Base-by-base conservation (phyloP, 2,888 invertebrate species). In the Orthonychiurus folsomi region DNA sequence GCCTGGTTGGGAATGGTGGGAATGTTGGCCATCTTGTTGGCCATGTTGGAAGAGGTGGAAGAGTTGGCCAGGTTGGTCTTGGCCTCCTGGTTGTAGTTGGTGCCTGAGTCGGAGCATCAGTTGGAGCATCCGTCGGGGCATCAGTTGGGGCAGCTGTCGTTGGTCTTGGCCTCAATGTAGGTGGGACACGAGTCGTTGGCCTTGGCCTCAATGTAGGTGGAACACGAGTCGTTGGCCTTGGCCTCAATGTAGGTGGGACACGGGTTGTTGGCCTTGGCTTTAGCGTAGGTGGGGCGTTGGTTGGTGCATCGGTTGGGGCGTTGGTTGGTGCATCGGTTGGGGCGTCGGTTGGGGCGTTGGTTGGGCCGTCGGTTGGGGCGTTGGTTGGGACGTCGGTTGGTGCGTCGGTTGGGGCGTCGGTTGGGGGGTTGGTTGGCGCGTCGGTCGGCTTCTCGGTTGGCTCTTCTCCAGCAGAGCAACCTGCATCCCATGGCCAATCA, bases 141-240 rank as follows among this genome's bases (percentile, higher is more conserved):
- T 52, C n/a, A n/a, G 52, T 52, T 52, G 52, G 52, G 3, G 52
- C 52, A 20, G n/a, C n/a, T n/a, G n/a, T n/a, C n/a, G n/a, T n/a
- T n/a, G n/a, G n/a, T n/a, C n/a, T n/a, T n/a, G n/a, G n/a, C n/a
- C n/a, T n/a, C n/a, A n/a, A n/a, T n/a, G n/a, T n/a, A n/a, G n/a
- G n/a, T n/a, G n/a, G n/a, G n/a, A n/a, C n/a, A n/a, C n/a, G n/a
- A n/a, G n/a, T n/a, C n/a, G n/a, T n/a, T n/a, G n/a, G n/a, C n/a
- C n/a, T n/a, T n/a, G n/a, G n/a, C n/a, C n/a, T n/a, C n/a, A n/a
- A n/a, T n/a, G n/a, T n/a, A n/a, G n/a, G n/a, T n/a, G n/a, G n/a
- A n/a, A n/a, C n/a, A n/a, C n/a, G n/a, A n/a, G n/a, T n/a, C n/a
- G 52, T 21, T 52, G 52, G 20, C 5, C 20, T 3, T 21, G 52